phyloP scores from a whole-genome alignment of 2,888 invertebrate genomes.

The Limnephilus rhombicus region DNA sequence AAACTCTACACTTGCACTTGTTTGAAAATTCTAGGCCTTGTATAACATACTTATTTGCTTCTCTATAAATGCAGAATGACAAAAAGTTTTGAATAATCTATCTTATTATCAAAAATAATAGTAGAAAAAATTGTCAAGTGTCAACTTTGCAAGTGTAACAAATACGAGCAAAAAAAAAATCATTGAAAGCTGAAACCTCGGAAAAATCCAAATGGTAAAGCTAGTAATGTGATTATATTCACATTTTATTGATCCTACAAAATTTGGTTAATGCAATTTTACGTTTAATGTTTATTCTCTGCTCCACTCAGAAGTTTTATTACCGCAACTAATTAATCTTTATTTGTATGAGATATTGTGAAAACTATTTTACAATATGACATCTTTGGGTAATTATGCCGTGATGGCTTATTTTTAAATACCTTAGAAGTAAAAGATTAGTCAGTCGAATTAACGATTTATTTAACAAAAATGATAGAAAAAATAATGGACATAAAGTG shows the following conservation, averaged over 20 bases:
- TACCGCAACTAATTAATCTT: not conserved
- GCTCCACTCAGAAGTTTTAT: too few relatives aligned
- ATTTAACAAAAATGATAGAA: conserved; percentile 63
- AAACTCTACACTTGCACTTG: too few relatives aligned
- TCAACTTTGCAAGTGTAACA: not conserved
- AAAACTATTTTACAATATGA: not conserved
- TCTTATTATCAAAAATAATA: not conserved
- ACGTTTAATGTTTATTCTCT: too few relatives aligned
- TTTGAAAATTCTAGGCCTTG: too few relatives aligned
- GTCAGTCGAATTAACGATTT: conserved; percentile 52
- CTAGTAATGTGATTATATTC: not conserved
- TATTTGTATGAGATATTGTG: not conserved
- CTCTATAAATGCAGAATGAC: too few relatives aligned
- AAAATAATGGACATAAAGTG: conserved; percentile 58
- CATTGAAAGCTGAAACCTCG: not conserved
- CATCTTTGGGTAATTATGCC: not conserved
- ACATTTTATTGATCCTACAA: not conserved
- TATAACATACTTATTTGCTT: too few relatives aligned
- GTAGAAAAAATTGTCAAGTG: not conserved
- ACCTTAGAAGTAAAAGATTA: conserved; percentile 33
- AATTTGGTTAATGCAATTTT: not conserved
- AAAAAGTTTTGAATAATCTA: not conserved
- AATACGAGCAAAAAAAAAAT: not conserved
- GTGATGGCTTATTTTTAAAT: not conserved
- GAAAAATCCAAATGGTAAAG: not conserved